Base-by-base conservation (phyloP, 35 echinoderm and acorn worm genomes). In the Amphiura filiformis region DNA sequence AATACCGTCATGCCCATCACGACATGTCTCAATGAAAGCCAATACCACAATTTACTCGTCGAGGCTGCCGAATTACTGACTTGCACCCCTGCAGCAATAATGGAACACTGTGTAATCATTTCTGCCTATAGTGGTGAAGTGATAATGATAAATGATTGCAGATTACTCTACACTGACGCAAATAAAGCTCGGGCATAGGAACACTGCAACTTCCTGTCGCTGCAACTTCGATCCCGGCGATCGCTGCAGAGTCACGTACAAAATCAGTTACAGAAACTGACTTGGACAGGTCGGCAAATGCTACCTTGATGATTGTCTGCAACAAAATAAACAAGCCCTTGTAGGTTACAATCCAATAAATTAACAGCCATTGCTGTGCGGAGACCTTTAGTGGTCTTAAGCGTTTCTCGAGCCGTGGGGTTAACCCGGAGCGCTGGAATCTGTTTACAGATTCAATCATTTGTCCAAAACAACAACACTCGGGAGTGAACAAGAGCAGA, bases 201-300 rank as follows among this genome's bases (percentile, higher is more conserved):
- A 70, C 28, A 70, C 61, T 70, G 61, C 61, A 70, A 30, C 61
- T 70, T 70, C 61, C 61, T 30, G 28, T 70, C 61, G 9, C 28
- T 2, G 28, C 26, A 23, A 70, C 28, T 70, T 70, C 61, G 28
- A 70, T 70, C 61, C 28, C 15, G 28, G 28, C 61, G 7, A 47
- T 70, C 28, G 61, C 61, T 23, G 28, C 61, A 23, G 61, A 70
- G 61, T 70, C 28, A 30, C 61, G 61, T 70, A 26, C 17, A 70
- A 70, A 70, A 70, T 70, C 61, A 70, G 15, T 70, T 70, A 70
- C 61, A 70, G 28, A 70, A 70, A 70, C 61, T 70, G 61, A 70
- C 7, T 70, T 70, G 61, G 61, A 70, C 61, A 70, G 61, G 7
- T 70, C 61, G 61, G 41, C 41, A 47, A 47, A 47, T 47, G 41